Evolutionary conservation across 2,113 vertebrate genomes (phyloP), one percentile per base, ranked within the genome.

Genomic region (Catharus bicknelli): DNA sequence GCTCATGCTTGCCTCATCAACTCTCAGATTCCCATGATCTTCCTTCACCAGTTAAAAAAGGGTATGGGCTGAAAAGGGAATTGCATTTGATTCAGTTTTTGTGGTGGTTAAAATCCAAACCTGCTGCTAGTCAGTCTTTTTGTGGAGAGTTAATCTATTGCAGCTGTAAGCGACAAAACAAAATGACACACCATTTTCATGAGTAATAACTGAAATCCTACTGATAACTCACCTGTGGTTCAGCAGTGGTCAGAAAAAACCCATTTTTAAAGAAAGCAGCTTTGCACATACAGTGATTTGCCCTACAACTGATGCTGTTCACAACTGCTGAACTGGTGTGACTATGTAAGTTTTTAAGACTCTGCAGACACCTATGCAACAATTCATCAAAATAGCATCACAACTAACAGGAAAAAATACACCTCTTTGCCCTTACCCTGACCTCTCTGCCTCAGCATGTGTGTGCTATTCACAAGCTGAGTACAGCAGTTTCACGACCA

Each of bases 401-500:
- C 22, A 43, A 67, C 42, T 88, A 54, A 47, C 9, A 70, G 66
- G 69, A 83, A 70, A 63, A 83, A 64, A 42, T 30, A 30, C 16
- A 84, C 66, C 58, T 89, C 11, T 45, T 48, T 54, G 62, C 27
- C n/a, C 30, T 54, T 34, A 26, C 11, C 5, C 4, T 70, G 73
- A 51, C 88, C 32, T 88, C 23, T 16, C 27, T 70, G 68, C 34
- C n/a, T 88, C 0, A 0, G 53, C 40, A 69, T 0, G 0, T 23
- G 15, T 51, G 64, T 2, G 4, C 51, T 14, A 2, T 61, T 55
- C 3, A 5, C 0, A 1, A 70, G 32, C 26, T 36, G 69, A 55
- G 51, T 16, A 36, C 34, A 36, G 34, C 34, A 36, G 34, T 36
- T 36, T 36, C 34, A 36, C 34, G 34, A 36, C 34, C 34, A 36